Percentiles rank a stretch among this genome's conserved stretches.
Conservation (phyloP, 2,113 vertebrate species). For the Riparia riparia region DNA sequence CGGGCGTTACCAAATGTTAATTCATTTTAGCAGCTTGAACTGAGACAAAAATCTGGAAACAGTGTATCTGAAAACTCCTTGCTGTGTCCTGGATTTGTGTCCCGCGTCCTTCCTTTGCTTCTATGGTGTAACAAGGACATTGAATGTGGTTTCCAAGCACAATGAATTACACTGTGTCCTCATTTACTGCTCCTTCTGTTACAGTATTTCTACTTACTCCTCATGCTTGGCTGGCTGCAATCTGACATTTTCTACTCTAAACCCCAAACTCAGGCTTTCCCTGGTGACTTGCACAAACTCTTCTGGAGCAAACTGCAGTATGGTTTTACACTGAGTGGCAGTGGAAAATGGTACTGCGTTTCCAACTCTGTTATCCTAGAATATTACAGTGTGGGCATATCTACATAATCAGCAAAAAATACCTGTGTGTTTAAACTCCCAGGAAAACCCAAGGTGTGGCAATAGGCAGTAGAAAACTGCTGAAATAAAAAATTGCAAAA, state of each 20-base stretch:
- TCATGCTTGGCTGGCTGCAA: neutral
- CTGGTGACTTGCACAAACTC: neutral
- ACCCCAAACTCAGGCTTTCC: neutral
- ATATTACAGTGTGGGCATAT: neutral
- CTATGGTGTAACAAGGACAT: neutral
- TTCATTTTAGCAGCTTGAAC: neutral
- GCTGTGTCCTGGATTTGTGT: neutral
- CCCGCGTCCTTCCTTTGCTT: neutral
- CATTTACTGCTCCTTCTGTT: neutral
- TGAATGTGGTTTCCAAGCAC: neutral
- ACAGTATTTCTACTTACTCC: neutral
- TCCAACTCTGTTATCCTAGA: neutral
- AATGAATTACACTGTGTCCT: neutral
- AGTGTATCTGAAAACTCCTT: neutral
- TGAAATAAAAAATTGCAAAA: neutral
- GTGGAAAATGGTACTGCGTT: neutral
- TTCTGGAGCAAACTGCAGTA: neutral
- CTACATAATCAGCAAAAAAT: neutral
- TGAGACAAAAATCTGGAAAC: neutral
- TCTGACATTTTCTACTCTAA: neutral
- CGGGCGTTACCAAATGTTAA: neutral
- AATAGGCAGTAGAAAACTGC: neutral
- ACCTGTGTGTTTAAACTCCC: neutral
- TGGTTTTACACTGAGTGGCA: neutral
- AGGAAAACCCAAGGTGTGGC: neutral